Evolutionary conservation across 2,797 vertebrate species (phyloP).

Genomic region (Alca torda): DNA sequence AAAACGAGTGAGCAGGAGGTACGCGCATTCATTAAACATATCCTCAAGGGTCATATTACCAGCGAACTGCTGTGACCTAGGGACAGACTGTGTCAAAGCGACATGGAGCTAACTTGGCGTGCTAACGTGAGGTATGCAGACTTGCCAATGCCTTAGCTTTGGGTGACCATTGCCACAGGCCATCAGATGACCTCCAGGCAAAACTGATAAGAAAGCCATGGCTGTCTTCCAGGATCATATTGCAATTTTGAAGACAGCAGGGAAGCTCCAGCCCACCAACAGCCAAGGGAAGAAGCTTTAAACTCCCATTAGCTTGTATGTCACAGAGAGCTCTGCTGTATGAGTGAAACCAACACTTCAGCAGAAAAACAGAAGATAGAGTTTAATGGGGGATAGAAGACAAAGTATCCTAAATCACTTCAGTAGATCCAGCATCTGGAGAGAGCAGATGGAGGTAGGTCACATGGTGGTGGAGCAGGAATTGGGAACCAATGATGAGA

Average conservation of each 20-base stretch:
- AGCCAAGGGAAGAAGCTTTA: not conserved
- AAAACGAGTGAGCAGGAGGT: not conserved
- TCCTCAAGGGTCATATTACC: rapidly evolving
- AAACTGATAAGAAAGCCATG: not conserved
- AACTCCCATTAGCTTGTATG: not conserved
- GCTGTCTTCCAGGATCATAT: not conserved
- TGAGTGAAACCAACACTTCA: not conserved
- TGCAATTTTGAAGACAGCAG: not conserved
- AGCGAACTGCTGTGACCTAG: not conserved
- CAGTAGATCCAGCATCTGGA: not conserved
- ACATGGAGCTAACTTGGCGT: not conserved
- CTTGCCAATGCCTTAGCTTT: not conserved
- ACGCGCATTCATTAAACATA: not conserved
- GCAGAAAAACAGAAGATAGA: not conserved
- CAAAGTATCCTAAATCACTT: not conserved
- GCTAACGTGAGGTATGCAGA: not conserved
- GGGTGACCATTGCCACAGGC: not conserved
- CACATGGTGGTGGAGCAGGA: not conserved
- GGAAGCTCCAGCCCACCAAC: not conserved
- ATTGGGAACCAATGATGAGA: not conserved
- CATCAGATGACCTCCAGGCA: not conserved
- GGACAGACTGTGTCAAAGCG: not conserved
- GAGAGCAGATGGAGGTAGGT: not conserved
- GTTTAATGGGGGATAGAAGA: not conserved
- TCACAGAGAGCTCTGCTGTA: not conserved